Base-by-base conservation (phyloP, 1,140 invertebrate genomes). In the Diachasmimorpha longicaudata region DNA sequence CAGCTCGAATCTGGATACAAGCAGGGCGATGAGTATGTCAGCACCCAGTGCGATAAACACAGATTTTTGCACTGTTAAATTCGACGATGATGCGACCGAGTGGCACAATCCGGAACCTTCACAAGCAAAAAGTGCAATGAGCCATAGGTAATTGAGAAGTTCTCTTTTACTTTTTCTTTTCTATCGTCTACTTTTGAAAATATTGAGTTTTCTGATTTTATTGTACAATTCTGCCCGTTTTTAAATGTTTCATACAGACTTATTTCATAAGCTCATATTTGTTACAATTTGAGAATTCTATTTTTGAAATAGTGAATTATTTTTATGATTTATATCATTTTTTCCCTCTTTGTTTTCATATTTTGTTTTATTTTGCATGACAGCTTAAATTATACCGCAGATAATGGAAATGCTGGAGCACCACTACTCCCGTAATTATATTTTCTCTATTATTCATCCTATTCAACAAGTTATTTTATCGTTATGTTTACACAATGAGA, bases 41-140 rank as follows among this genome's bases (percentile, higher is more conserved):
- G 95, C 95, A 0, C 95, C 96, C 0, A 94, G 94, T 75, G 94
- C 94, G 25, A 96, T 96, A 78, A 96, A 96, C 84, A 89, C 94
- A n/a, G 95, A 96, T 63, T 91, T 92, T 80, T 89, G 90, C 0
- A 92, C 92, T 2, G 93, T 95, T 0, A 95, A 93, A 82, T 94
- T 92, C 66, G 90, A 91, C 21, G 87, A 88, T 5, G 90, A 91
- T 44, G 81, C 82, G 0, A 85, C 83, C 0, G 84, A 88, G 55
- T 88, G 85, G 86, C 82, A 85, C 44, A 83, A 85, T 69, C 73
- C 78, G 0, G 83, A 80, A 6, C 79, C 84, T 3, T 81, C 81
- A 6, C 87, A 88, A 66, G 74, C 82, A 0, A 88, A 88, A 79
- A 88, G 85, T 74, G 83, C 86, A 4, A 83, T 87, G 83, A 86